A percentile compares a stretch with the other conserved stretches of the same genome.
Evolutionary conservation across 2,797 vertebrate genomes (phyloP).

Genomic region (Rhynchonycteris naso): DNA sequence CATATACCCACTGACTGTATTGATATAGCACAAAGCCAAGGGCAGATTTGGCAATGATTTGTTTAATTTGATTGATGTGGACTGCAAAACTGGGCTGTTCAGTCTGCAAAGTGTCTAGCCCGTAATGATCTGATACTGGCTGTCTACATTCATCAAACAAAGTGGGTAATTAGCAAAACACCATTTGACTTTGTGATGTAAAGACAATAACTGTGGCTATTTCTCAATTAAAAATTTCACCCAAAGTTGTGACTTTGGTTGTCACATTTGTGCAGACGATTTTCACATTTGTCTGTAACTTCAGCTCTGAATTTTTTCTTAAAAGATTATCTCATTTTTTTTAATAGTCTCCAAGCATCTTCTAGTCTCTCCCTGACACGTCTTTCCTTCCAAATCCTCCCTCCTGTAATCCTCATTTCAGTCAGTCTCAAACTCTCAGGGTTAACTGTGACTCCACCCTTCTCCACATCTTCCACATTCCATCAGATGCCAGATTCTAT

Average conservation of each 20-base stretch:
- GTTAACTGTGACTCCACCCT: background rate
- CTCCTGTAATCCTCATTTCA: background rate
- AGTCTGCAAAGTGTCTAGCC: constrained; percentile 53
- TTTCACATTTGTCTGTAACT: constrained; percentile 47
- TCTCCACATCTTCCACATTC: background rate
- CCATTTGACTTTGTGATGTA: constrained; percentile 61
- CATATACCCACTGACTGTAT: background rate
- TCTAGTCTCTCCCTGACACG: background rate
- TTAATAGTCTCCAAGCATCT: background rate
- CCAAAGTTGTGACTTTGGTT: constrained; percentile 31
- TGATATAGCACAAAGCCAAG: constrained; percentile 47
- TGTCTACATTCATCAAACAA: constrained; percentile 72
- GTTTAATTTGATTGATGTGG: constrained; percentile 69
- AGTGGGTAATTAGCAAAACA: constrained; percentile 70
- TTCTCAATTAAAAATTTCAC: constrained; percentile 57
- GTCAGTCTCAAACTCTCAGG: background rate
- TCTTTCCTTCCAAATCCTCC: background rate
- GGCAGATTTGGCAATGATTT: constrained; percentile 60
- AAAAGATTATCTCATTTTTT: constrained; percentile 21
- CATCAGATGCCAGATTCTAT: background rate
- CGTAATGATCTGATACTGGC: constrained; percentile 75
- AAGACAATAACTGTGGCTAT: constrained; percentile 44
- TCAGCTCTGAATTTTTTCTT: background rate
- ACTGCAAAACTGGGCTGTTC: constrained; percentile 52
- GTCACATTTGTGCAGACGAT: constrained; percentile 37